A percentile compares a stretch with the other conserved stretches of the same genome.
phyloP scores from a whole-genome alignment of 2,113 vertebrate species.

The Silurus asotus region DNA sequence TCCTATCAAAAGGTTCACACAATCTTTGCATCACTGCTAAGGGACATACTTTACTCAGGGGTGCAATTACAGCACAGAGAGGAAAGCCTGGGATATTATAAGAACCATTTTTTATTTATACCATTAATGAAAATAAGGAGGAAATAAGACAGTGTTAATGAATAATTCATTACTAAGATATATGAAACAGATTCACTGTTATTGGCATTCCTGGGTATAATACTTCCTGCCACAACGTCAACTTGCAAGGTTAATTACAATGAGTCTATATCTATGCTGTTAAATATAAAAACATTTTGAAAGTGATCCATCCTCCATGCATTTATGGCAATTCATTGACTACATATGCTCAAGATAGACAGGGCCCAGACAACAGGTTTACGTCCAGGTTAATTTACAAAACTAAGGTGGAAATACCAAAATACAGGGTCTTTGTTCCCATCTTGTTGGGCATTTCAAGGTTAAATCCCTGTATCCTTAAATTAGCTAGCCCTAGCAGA shows the following conservation, averaged over 20 bases:
- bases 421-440: background rate
- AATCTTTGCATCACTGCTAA: slow-evolving; percentile 9
- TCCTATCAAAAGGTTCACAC: background rate
- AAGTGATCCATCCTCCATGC: background rate
- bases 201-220: slow-evolving; percentile 30
- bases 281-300: background rate
- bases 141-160: slow-evolving; percentile 9
- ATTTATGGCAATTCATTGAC: background rate
- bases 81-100: slow-evolving; percentile 20
- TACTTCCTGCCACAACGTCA: slow-evolving; percentile 10
- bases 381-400: background rate
- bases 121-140: slow-evolving; percentile 29
- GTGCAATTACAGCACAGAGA: slow-evolving; percentile 1
- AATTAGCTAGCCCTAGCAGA: background rate
- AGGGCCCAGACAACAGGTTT: background rate
- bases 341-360: background rate
- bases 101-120: slow-evolving; percentile 36
- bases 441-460: background rate
- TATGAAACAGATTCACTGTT: slow-evolving; percentile 23
- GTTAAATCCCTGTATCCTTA: background rate
- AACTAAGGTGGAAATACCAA: background rate
- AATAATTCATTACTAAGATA: slow-evolving; percentile 28
- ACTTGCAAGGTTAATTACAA: slow-evolving; percentile 23
- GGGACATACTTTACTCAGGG: slow-evolving; percentile 14
- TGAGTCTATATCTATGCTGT: background rate